These are phyloP conservation scores for Lytechinus variegatus DNA, from an alignment of 35 echinoderm and acorn worm genomes.

Conservation along the genomic window DNA sequence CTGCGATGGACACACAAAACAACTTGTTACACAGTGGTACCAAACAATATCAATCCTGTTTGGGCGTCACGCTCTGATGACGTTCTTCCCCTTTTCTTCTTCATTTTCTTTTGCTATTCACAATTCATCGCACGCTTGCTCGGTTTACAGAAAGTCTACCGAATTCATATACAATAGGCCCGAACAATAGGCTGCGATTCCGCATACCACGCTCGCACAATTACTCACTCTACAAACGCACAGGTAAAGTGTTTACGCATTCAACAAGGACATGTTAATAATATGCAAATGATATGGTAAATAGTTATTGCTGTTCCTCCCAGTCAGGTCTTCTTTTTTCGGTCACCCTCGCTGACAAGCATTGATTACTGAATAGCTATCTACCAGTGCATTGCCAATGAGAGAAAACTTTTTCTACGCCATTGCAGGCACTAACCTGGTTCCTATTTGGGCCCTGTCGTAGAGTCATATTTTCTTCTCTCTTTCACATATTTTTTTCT, in stretches of 20 bases:
- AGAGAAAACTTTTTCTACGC: background rate
- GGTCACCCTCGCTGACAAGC: background rate
- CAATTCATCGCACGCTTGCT: too few relatives aligned
- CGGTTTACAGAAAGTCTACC: background rate
- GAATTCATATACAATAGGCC: background rate
- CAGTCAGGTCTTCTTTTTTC: background rate
- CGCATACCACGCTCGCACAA: background rate
- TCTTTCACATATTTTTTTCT: background rate
- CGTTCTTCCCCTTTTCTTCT: background rate
- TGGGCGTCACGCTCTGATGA: background rate
- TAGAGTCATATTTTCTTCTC: background rate
- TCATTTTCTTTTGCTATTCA: background rate
- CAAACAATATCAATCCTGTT: background rate
- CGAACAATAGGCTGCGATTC: background rate
- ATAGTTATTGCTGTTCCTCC: background rate
- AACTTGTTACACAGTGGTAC: background rate
- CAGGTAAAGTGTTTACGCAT: background rate
- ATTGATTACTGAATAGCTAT: background rate
- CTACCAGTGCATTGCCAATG: background rate
- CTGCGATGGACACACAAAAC: background rate
- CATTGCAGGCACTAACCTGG: background rate
- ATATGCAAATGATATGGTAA: background rate
- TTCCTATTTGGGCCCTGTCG: background rate
- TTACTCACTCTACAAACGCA: background rate
- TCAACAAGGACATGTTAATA: background rate